These are phyloP conservation scores for Hormaphis cornu DNA, from an alignment of 1,140 invertebrate species.

Conservation along the genomic window DNA sequence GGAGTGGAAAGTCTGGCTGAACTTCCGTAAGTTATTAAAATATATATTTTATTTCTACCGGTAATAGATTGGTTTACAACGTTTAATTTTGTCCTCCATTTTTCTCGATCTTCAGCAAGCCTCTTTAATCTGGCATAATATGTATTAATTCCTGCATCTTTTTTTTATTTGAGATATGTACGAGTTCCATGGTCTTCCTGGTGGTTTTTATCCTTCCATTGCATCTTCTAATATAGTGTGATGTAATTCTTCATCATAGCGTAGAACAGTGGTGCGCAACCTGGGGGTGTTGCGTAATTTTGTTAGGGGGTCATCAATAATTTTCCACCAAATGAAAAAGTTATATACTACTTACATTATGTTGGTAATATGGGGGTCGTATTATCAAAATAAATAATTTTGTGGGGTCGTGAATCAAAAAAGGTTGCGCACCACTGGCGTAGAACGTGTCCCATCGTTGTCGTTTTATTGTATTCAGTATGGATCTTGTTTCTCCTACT, in stretches of 20 bases:
- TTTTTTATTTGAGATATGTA: neutral
- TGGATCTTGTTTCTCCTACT: neutral
- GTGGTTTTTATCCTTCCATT: neutral
- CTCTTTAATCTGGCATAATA: neutral
- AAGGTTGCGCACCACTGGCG: too few relatives aligned
- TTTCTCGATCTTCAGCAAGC: neutral
- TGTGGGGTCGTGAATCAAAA: too few relatives aligned
- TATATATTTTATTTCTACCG: neutral
- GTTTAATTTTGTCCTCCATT: neutral
- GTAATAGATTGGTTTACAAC: neutral
- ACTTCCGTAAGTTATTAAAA: constrained; percentile 76
- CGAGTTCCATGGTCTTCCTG: neutral
- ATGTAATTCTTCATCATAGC: neutral
- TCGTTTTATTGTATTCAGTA: neutral
- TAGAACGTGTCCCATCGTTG: neutral
- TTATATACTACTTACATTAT: too few relatives aligned
- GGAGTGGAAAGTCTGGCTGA: constrained; percentile 88
- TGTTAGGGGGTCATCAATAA: too few relatives aligned
- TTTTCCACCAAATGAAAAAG: too few relatives aligned
- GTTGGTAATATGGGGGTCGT: too few relatives aligned
- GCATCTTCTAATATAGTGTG: neutral
- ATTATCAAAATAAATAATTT: too few relatives aligned
- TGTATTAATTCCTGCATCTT: neutral
- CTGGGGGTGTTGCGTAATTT: too few relatives aligned
- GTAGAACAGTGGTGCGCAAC: too few relatives aligned